A percentile compares a stretch with the other conserved stretches of the same genome.
These are phyloP conservation scores for Melanocharis versteri DNA, from an alignment of 2,113 vertebrate species.

Conservation along the genomic window DNA sequence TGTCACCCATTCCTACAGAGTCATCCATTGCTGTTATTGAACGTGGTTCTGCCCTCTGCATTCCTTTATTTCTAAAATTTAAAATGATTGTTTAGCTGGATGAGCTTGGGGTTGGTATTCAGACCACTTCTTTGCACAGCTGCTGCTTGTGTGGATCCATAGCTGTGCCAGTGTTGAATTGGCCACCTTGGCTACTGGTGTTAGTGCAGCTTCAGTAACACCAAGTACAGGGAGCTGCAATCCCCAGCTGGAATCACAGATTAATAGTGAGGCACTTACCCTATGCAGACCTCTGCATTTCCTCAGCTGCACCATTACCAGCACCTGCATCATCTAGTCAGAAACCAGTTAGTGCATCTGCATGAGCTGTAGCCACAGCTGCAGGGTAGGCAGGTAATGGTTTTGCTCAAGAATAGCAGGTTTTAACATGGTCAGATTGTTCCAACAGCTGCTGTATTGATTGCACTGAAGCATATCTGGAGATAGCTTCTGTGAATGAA, in stretches of 20 bases:
- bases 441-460: not conserved
- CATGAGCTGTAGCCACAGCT: not conserved
- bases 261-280: not conserved
- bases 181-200: accelerated
- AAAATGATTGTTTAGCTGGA: not conserved
- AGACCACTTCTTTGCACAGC: not conserved
- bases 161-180: not conserved
- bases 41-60: not conserved
- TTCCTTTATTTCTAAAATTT: not conserved
- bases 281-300: not conserved
- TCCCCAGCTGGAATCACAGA: not conserved
- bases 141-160: not conserved
- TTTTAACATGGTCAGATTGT: not conserved
- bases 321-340: not conserved
- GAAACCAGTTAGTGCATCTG: not conserved
- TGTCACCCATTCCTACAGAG: not conserved
- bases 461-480: not conserved
- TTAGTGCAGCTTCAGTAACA: not conserved
- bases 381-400: not conserved
- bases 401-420: not conserved
- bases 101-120: not conserved
- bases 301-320: not conserved
- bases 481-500: not conserved
- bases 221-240: not conserved
- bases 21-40: not conserved